These are phyloP conservation scores for Mus spicilegus DNA, from an alignment of 2,113 vertebrate species.

Conservation along the genomic window DNA sequence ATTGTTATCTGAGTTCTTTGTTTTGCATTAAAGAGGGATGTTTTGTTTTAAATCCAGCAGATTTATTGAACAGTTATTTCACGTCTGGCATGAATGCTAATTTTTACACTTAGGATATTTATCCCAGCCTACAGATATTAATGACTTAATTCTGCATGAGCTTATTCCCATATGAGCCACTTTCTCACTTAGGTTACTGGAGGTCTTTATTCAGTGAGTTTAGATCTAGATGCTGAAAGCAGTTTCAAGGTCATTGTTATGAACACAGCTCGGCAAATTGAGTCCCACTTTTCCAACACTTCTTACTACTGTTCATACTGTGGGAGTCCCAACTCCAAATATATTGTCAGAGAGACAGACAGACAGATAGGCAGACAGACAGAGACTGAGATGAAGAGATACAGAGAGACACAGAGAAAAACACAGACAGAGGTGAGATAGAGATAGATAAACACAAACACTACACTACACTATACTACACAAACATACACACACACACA, in stretches of 20 bases:
- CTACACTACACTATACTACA: too few species aligned
- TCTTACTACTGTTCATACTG: not conserved
- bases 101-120: not conserved
- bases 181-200: not conserved
- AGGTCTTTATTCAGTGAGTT: not conserved
- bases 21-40: not conserved
- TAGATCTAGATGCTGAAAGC: not conserved
- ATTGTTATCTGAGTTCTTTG: not conserved
- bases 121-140: not conserved
- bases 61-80: constrained; percentile 7
- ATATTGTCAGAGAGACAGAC: not conserved
- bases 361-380: not conserved
- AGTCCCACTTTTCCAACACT: not conserved
- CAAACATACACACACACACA: too few species aligned
- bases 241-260: not conserved
- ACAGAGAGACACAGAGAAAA: too few species aligned
- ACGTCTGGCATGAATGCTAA: not conserved
- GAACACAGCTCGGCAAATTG: not conserved
- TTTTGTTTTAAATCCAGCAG: not conserved
- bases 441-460: not conserved
- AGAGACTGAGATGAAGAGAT: not conserved
- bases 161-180: not conserved
- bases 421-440: not conserved
- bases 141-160: not conserved
- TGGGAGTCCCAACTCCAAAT: not conserved